Conservation (phyloP, 2,797 vertebrate genomes). For the Mastacembelus armatus region DNA sequence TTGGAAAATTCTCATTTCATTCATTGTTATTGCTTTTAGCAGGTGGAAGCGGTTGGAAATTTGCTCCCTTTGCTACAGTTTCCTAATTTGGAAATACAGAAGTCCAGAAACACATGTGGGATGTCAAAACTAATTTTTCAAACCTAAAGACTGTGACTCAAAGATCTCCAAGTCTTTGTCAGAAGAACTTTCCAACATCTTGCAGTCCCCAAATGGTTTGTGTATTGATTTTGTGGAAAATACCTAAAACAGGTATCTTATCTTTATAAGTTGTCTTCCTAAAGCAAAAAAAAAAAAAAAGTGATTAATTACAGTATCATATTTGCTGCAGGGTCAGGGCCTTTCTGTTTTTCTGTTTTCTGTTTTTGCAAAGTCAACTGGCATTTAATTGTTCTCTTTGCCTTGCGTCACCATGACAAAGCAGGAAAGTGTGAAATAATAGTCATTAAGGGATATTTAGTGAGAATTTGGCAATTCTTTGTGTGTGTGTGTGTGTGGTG, state of each 20-base stretch:
- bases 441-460: slow-evolving; percentile 78
- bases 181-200: too few species aligned
- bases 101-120: too few species aligned
- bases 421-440: slow-evolving; percentile 74
- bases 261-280: too few species aligned
- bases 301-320: slow-evolving; percentile 3
- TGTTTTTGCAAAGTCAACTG: slow-evolving; percentile 33
- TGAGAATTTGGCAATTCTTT: slow-evolving; percentile 33
- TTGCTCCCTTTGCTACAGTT: not conserved
- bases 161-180: not conserved
- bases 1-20: not conserved
- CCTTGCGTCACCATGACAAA: slow-evolving; percentile 75
- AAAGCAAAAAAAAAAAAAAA: too few species aligned
- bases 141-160: not conserved
- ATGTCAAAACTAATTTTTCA: not conserved
- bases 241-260: too few species aligned
- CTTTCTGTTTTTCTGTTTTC: slow-evolving; percentile 60
- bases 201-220: too few species aligned
- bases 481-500: slow-evolving; percentile 28
- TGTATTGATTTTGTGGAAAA: too few species aligned
- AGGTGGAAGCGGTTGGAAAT: not conserved
- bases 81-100: too few species aligned
- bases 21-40: not conserved
- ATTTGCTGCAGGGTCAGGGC: not conserved
- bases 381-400: slow-evolving; percentile 43